Evolutionary conservation across 2,797 vertebrate species (phyloP).

Genomic region (Crypturellus tataupa): DNA sequence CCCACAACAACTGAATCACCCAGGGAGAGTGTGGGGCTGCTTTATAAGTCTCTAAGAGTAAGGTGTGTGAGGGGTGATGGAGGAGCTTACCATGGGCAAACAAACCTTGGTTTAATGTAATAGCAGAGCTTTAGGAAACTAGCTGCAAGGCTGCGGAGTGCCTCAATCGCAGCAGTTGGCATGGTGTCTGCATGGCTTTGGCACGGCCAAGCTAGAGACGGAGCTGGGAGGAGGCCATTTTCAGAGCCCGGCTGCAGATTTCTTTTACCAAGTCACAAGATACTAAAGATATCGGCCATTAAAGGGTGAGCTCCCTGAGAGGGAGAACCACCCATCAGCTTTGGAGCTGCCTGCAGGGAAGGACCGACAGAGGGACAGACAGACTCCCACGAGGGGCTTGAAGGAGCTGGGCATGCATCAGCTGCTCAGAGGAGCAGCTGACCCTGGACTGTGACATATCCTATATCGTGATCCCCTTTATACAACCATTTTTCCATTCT

Average conservation of each 20-base stretch:
- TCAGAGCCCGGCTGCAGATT: not conserved
- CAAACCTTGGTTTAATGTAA: not conserved
- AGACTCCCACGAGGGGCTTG: not conserved
- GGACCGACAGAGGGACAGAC: not conserved
- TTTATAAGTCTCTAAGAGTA: not conserved
- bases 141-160: not conserved
- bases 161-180: conserved; percentile 1
- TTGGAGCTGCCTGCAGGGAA: conserved; percentile 15
- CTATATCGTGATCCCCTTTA: conserved; percentile 33
- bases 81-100: not conserved
- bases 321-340: not conserved
- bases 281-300: not conserved
- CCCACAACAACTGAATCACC: not conserved
- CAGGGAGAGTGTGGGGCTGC: not conserved
- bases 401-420: not conserved
- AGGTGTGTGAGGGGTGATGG: not conserved
- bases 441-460: conserved; percentile 58
- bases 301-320: conserved; percentile 6
- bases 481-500: conserved; percentile 3
- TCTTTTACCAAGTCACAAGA: not conserved
- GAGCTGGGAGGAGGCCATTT: not conserved
- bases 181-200: not conserved
- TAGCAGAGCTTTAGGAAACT: not conserved
- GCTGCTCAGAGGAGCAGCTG: conserved; percentile 41
- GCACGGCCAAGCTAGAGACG: not conserved